These are phyloP conservation scores for Disparrhopalites patrizii DNA, from an alignment of 2,888 invertebrate genomes.

Conservation along the genomic window DNA sequence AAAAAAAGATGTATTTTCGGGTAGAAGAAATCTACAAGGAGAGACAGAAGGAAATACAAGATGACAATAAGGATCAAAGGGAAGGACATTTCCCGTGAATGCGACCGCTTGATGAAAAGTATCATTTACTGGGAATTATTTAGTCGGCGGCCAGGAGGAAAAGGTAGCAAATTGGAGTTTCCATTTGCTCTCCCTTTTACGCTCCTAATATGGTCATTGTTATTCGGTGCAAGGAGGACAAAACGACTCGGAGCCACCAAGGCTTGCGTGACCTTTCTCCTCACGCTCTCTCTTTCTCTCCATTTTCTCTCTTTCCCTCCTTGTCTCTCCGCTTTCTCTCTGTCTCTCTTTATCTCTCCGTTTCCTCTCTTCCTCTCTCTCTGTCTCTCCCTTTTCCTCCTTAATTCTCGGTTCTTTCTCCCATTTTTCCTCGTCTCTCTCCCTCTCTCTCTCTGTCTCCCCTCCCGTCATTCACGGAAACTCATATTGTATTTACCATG, in stretches of 20 bases:
- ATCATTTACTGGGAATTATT: constrained; percentile 17
- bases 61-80: neutral
- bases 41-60: too few relatives aligned
- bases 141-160: constrained; percentile 21
- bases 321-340: neutral
- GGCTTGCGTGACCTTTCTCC: constrained; percentile 23
- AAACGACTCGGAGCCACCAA: constrained; percentile 21
- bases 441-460: neutral
- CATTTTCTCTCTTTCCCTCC: neutral
- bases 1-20: too few relatives aligned
- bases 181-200: constrained; percentile 30
- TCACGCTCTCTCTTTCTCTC: constrained; percentile 6
- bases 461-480: neutral
- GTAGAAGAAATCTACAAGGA: too few relatives aligned
- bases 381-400: neutral
- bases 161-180: constrained; percentile 31
- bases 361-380: too few relatives aligned
- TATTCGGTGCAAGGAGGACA: constrained; percentile 33
- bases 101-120: neutral
- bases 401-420: constrained; percentile 1
- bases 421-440: neutral
- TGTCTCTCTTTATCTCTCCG: neutral
- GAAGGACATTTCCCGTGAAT: too few relatives aligned
- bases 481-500: constrained; percentile 26
- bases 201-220: constrained; percentile 33